A percentile compares a stretch with the other conserved stretches of the same genome.
Conservation (phyloP, 2,113 vertebrate genomes). For the Ammodytes dubius region DNA sequence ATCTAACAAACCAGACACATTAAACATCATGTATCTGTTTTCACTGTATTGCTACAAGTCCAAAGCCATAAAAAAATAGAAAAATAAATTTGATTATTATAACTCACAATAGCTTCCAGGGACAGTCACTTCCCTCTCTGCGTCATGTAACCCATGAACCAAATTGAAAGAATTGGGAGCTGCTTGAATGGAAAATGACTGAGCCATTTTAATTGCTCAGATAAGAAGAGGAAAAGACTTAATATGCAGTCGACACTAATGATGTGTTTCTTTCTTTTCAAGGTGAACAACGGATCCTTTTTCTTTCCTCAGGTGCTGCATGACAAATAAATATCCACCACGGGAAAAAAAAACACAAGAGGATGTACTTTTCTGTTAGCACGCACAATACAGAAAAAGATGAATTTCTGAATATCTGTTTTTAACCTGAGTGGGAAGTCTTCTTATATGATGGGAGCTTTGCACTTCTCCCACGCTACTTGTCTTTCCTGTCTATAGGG, state of each 20-base stretch:
- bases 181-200: conserved; percentile 4
- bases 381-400: not conserved
- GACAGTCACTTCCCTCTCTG: not conserved
- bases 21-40: conserved; percentile 27
- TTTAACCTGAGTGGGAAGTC: conserved; percentile 30
- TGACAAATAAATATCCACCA: conserved; percentile 21
- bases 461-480: not conserved
- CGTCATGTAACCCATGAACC: not conserved
- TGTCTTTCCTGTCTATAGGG: not conserved
- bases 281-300: conserved; percentile 12
- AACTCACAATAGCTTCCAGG: conserved; percentile 29
- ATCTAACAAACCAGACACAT: conserved; percentile 1
- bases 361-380: not conserved
- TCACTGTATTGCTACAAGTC: not conserved
- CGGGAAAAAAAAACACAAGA: conserved; percentile 15
- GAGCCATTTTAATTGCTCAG: conserved; percentile 48
- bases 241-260: conserved; percentile 34
- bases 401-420: conserved; percentile 11
- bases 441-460: conserved; percentile 6
- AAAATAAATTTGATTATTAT: conserved; percentile 20
- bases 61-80: conserved; percentile 7
- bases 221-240: conserved; percentile 26
- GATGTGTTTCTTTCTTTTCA: conserved; percentile 25
- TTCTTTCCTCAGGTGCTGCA: conserved; percentile 43
- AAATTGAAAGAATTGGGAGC: conserved; percentile 13